Evolutionary conservation across 2,113 vertebrate genomes (phyloP).

Genomic region (Patagioenas fasciata): DNA sequence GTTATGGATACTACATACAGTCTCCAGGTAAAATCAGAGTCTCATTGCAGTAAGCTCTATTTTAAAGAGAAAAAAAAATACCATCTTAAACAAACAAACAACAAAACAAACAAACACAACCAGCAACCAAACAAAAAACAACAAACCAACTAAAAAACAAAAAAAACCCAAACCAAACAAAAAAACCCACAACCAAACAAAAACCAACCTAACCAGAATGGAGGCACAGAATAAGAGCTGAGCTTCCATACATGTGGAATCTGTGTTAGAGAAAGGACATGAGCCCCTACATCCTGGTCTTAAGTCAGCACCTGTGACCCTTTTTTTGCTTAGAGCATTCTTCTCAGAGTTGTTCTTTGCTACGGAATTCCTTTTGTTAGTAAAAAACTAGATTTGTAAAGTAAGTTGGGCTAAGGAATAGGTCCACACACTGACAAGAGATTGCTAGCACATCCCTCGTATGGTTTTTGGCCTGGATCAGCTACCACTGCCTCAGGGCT

Average conservation of each 20-base stretch:
- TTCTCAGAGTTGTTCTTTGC: background rate
- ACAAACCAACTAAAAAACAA: too few relatives aligned
- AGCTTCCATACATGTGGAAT: background rate
- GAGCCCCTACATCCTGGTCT: background rate
- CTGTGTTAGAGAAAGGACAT: background rate
- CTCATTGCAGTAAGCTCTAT: background rate
- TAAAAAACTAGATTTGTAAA: background rate
- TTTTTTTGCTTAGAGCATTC: background rate
- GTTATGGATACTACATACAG: background rate
- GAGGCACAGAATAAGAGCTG: background rate
- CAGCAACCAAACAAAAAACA: too few relatives aligned
- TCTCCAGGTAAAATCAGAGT: background rate
- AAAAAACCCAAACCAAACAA: too few relatives aligned
- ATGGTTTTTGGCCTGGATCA: background rate
- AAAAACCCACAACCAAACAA: too few relatives aligned
- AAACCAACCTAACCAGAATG: fast-evolving
- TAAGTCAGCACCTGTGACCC: background rate
- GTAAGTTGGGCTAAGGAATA: background rate
- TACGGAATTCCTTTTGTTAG: background rate
- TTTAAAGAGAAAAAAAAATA: background rate
- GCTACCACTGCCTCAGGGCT: background rate
- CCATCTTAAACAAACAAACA: background rate
- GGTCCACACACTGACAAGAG: background rate
- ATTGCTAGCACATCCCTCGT: background rate
- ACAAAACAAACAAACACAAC: too few relatives aligned